A percentile compares a stretch with the other conserved stretches of the same genome.
Evolutionary conservation across 1,140 invertebrate genomes (phyloP).

Genomic region (Trichonephila clavipes): DNA sequence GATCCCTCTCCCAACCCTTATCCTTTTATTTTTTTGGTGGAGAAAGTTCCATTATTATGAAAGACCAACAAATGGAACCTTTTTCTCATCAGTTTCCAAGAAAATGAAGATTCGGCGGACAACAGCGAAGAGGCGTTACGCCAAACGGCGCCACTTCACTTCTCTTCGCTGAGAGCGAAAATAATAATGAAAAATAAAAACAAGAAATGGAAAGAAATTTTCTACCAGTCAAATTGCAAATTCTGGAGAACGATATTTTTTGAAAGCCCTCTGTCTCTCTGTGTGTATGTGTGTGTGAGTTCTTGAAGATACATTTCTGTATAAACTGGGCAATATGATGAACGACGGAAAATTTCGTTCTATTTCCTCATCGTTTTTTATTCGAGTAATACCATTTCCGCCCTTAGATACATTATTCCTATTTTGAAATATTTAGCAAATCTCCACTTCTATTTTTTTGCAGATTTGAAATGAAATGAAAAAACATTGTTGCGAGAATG

Average conservation of each 20-base stretch:
- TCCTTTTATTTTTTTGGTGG: slow-evolving; percentile 38
- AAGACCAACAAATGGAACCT: slow-evolving; percentile 76
- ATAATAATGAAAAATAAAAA: slow-evolving; percentile 56
- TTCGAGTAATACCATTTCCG: background rate
- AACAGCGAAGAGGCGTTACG: slow-evolving; percentile 75
- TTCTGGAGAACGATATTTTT: slow-evolving; percentile 71
- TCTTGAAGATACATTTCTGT: slow-evolving; percentile 54
- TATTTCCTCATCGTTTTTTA: slow-evolving; percentile 39
- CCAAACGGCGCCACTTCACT: slow-evolving; percentile 42
- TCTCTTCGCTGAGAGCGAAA: slow-evolving; percentile 36
- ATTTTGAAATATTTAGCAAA: slow-evolving; percentile 45
- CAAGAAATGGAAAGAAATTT: slow-evolving; percentile 69
- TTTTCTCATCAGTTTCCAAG: slow-evolving; percentile 73
- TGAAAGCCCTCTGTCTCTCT: slow-evolving; percentile 30
- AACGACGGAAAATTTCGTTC: slow-evolving; percentile 60
- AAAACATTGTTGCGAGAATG: too few relatives aligned
- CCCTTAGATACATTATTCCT: slow-evolving; percentile 17
- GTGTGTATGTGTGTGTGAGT: slow-evolving; percentile 16
- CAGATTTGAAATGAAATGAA: too few relatives aligned
- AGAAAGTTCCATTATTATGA: slow-evolving; percentile 75
- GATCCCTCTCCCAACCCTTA: background rate
- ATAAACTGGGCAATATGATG: slow-evolving; percentile 56
- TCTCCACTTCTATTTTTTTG: background rate
- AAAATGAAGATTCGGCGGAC: slow-evolving; percentile 74
- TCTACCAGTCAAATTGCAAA: slow-evolving; percentile 76